Evolutionary conservation across 92 coral and sea anemone genomes (phyloP), one percentile per base, ranked within the genome.

Genomic region (Umimayanthus kanabou): DNA sequence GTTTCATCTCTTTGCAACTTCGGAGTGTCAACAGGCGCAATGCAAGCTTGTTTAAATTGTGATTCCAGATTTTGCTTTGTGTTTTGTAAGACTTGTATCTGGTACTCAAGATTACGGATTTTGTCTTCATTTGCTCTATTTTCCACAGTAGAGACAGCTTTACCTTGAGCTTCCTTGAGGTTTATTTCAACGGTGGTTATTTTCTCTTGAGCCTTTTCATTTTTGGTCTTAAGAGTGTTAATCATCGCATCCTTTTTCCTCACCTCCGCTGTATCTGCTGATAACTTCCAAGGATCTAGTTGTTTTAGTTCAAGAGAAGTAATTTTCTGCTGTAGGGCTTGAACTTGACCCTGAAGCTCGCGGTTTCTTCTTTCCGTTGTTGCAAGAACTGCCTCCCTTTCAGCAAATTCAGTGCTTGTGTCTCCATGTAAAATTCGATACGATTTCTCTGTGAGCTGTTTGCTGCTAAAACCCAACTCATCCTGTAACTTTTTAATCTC

Each of bases 61-160:
- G 77, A 66, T 71, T 82, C 77, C 16, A 83, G 78, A 28, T 42
- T 28, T 71, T 71, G 65, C 5, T 69, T 83, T 83, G 28, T 58
- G 8, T 28, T 47, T 26, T 83, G 39, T 49, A 83, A 45, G 47
- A 0, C 58, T 42, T 83, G 42, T 16, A 83, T 43, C 67, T 83
- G 61, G 42, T 45, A 71, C 39, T 83, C 87, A 30, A 70, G 87
- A 83, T 45, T 83, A 15, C 64, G 77, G 40, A 83, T 43, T 70
- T 83, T 71, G 26, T 71, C 87, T 70, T 83, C 87, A 18, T 28
- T 83, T 53, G 40, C 67, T 83, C 45, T 83, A 70, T 4, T 30
- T 53, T 83, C 78, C 5, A 29, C 43, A 53, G 4, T 14, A 14
- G 26, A 43, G 5, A 71, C 2, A 47, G 28, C 29, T 47, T 39